A percentile compares a stretch with the other conserved stretches of the same genome.
Evolutionary conservation across 2,888 invertebrate genomes (phyloP).

Genomic region (Clivina fossor): DNA sequence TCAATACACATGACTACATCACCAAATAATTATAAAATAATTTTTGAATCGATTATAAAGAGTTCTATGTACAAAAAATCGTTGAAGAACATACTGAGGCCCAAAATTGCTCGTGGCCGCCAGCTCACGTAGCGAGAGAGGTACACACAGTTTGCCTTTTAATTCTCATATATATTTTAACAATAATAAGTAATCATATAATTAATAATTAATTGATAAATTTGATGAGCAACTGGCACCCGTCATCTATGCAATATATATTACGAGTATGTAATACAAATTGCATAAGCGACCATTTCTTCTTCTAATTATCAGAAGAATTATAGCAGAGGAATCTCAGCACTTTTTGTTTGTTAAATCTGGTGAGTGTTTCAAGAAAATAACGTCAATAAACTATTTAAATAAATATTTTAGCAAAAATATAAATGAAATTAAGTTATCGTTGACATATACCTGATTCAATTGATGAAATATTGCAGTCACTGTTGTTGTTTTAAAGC

Average conservation of each 20-base stretch:
- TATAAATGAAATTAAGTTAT: too few species aligned
- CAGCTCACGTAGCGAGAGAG: slow-evolving; percentile 45
- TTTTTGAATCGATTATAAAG: too few species aligned
- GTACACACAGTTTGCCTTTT: slow-evolving; percentile 50
- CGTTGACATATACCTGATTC: too few species aligned
- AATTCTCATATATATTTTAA: too few species aligned
- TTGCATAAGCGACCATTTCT: neutral
- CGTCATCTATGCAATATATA: too few species aligned
- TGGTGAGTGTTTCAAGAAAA: too few species aligned
- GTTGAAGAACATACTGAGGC: slow-evolving; percentile 16
- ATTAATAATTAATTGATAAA: slow-evolving; percentile 52
- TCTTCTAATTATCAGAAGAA: slow-evolving; percentile 47
- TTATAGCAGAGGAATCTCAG: slow-evolving; percentile 29
- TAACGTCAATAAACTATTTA: too few species aligned
- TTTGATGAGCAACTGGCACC: slow-evolving; percentile 52
- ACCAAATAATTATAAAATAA: too few species aligned
- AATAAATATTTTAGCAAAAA: too few species aligned
- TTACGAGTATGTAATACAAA: slow-evolving; percentile 1
- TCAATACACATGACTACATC: too few species aligned
- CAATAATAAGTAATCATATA: slow-evolving; percentile 48
- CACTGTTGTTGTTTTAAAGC: too few species aligned
- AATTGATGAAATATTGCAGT: too few species aligned
- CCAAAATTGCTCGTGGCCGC: slow-evolving; percentile 40
- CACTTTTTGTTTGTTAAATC: neutral
- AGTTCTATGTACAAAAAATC: slow-evolving; percentile 29